A percentile compares a stretch with the other conserved stretches of the same genome.
These are phyloP conservation scores for Gobio occitaniae DNA, from an alignment of 2,797 vertebrate genomes.

Conservation along the genomic window DNA sequence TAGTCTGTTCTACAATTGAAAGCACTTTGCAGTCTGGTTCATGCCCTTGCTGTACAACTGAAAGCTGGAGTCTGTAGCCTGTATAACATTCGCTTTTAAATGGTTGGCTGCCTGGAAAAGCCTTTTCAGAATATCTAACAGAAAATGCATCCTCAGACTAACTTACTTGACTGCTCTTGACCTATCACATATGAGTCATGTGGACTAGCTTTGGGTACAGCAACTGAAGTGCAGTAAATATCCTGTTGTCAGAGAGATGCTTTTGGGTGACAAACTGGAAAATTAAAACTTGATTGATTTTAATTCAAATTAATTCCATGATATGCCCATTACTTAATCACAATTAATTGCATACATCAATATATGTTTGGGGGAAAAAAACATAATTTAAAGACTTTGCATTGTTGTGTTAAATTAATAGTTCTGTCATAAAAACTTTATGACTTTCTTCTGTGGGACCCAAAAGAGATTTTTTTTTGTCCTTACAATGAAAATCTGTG, in stretches of 20 bases:
- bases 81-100: constrained; percentile 30
- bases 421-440: neutral
- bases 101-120: neutral
- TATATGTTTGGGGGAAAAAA: neutral
- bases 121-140: constrained; percentile 13
- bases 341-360: neutral
- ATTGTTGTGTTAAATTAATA: neutral
- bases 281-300: neutral
- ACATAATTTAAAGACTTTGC: neutral
- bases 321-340: neutral
- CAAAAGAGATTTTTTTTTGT: too few species aligned
- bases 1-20: neutral
- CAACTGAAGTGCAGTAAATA: neutral
- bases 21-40: neutral
- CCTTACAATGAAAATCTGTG: too few species aligned
- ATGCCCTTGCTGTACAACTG: neutral
- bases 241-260: neutral
- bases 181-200: neutral
- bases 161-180: constrained; percentile 37
- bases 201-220: neutral
- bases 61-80: constrained; percentile 18
- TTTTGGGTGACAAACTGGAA: neutral
- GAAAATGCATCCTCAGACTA: neutral
- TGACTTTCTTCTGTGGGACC: neutral
- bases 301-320: neutral